Conservation (phyloP, 1,140 invertebrate species). For the Drosophila pallidifrons region DNA sequence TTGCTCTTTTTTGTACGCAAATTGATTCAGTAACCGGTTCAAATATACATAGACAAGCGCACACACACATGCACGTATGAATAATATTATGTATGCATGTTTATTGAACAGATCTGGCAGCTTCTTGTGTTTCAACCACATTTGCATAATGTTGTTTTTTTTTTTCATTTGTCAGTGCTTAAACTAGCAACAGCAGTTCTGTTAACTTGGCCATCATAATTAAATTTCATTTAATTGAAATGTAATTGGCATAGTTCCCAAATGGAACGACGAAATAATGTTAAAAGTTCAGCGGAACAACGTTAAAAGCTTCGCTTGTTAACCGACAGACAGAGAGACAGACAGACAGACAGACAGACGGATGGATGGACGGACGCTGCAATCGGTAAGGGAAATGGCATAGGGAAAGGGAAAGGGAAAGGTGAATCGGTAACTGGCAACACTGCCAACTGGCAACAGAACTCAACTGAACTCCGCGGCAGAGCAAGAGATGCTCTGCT, state of each 20-base stretch:
- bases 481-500: not conserved
- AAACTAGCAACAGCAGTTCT: not conserved
- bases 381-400: conserved; percentile 17
- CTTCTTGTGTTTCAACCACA: conserved; percentile 35
- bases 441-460: not conserved
- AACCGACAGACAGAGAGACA: conserved; percentile 2
- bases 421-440: conserved; percentile 40
- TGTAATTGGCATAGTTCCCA: conserved; percentile 49
- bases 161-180: not conserved
- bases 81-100: conserved; percentile 32
- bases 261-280: conserved; percentile 45
- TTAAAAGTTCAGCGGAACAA: conserved; percentile 48
- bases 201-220: conserved; percentile 15
- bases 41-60: not conserved
- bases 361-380: not conserved
- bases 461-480: conserved; percentile 30
- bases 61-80: not conserved
- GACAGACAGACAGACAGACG: conserved; percentile 1
- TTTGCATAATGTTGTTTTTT: conserved; percentile 7
- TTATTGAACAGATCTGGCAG: conserved; percentile 40
- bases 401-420: conserved; percentile 15
- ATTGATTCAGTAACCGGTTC: conserved; percentile 53
- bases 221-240: conserved; percentile 30
- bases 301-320: conserved; percentile 43
- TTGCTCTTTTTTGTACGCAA: conserved; percentile 41